A percentile compares a stretch with the other conserved stretches of the same genome.
Conservation (phyloP, 1,140 invertebrate species). For the Lanistes nyassanus region DNA sequence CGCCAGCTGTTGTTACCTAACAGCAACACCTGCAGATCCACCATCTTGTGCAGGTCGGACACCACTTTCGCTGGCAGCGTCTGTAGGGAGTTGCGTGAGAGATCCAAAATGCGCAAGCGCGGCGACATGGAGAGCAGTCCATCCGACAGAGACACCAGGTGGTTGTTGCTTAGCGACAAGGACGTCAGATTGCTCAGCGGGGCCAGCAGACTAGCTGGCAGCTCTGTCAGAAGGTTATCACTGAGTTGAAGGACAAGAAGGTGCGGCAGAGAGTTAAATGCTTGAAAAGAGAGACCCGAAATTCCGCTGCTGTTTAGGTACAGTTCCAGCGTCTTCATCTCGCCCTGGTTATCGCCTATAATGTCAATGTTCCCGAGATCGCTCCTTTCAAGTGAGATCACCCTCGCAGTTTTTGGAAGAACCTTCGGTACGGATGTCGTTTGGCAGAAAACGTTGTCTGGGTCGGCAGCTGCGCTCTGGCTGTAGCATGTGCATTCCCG, state of each 20-base stretch:
- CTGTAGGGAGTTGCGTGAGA: slow-evolving; percentile 10
- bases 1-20: slow-evolving; percentile 12
- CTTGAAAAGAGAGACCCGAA: neutral
- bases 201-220: neutral
- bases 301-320: slow-evolving; percentile 19
- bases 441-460: slow-evolving; percentile 19
- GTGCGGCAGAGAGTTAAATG: neutral
- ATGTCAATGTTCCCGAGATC: neutral
- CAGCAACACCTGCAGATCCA: neutral
- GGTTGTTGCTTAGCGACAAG: slow-evolving; percentile 7
- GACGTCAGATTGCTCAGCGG: slow-evolving; percentile 8
- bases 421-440: neutral
- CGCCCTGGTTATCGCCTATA: neutral
- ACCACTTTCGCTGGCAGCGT: neutral
- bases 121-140: neutral
- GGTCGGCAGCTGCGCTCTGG: slow-evolving; percentile 8
- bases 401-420: neutral
- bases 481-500: slow-evolving; percentile 13
- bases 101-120: neutral
- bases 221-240: slow-evolving; percentile 9
- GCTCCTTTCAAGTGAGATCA: slow-evolving; percentile 12
- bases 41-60: neutral
- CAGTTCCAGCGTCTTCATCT: slow-evolving; percentile 1
- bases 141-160: neutral
- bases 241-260: neutral